These are phyloP conservation scores for Helicoverpa assulta DNA, from an alignment of 2,888 invertebrate species.

Conservation along the genomic window DNA sequence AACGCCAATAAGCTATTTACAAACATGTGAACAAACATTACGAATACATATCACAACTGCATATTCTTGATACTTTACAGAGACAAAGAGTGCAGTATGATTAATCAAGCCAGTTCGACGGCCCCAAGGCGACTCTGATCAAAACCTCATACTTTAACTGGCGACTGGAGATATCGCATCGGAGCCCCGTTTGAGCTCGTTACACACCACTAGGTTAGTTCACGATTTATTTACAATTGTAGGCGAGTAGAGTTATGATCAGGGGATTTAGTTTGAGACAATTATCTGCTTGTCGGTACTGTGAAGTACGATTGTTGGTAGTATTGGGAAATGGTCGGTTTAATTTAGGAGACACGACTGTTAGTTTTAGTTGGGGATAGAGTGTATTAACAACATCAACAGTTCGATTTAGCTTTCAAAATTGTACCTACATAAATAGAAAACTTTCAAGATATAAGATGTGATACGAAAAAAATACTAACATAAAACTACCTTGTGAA, in stretches of 20 bases:
- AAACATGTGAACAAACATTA: conserved; percentile 21
- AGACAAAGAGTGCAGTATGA: conserved; percentile 74
- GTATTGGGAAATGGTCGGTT: conserved; percentile 22
- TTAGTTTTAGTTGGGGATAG: not conserved
- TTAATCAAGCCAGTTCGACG: conserved; percentile 83
- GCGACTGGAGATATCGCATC: conserved; percentile 78
- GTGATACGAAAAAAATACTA: not conserved
- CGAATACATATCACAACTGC: conserved; percentile 4
- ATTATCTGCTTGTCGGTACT: conserved; percentile 52
- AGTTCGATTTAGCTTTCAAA: not conserved
- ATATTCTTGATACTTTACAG: conserved; percentile 51
- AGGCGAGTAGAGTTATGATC: conserved; percentile 58
- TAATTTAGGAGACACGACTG: conserved; percentile 4
- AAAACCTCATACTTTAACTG: conserved; percentile 78
- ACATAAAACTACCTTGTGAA: conserved; percentile 17
- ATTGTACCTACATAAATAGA: not conserved
- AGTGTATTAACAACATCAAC: too few relatives aligned
- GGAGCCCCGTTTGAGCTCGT: conserved; percentile 62
- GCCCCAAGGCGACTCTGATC: conserved; percentile 82
- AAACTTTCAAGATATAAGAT: not conserved
- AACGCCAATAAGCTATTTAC: conserved; percentile 25
- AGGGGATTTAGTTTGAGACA: conserved; percentile 54
- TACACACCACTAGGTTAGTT: conserved; percentile 61
- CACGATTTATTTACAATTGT: conserved; percentile 63
- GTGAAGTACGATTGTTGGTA: conserved; percentile 38